A percentile compares a stretch with the other conserved stretches of the same genome.
These are phyloP conservation scores for Sesia apiformis DNA, from an alignment of 2,888 invertebrate genomes.

Conservation along the genomic window DNA sequence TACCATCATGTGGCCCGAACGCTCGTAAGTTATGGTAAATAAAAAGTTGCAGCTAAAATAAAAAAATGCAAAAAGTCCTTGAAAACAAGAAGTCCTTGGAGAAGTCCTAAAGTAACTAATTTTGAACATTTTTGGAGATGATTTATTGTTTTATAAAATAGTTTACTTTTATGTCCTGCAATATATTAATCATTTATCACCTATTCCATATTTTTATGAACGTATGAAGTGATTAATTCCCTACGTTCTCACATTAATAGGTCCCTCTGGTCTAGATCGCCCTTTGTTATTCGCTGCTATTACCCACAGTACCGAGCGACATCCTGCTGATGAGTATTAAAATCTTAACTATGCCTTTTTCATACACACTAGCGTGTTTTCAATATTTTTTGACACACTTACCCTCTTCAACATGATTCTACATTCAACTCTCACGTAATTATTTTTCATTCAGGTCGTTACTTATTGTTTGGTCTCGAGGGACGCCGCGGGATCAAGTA, in stretches of 20 bases:
- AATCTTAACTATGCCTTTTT: slow-evolving; percentile 8
- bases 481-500: slow-evolving; percentile 53
- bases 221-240: slow-evolving; percentile 25
- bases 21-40: too few species aligned
- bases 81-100: too few species aligned
- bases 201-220: neutral
- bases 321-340: too few species aligned
- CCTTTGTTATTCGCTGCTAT: slow-evolving; percentile 7
- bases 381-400: slow-evolving; percentile 17
- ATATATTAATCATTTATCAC: neutral
- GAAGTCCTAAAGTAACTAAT: too few species aligned
- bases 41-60: too few species aligned
- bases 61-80: too few species aligned
- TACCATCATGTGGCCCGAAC: too few species aligned
- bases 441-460: slow-evolving; percentile 67
- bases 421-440: slow-evolving; percentile 34
- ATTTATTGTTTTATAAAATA: too few species aligned
- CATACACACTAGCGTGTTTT: slow-evolving; percentile 13
- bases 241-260: slow-evolving; percentile 40
- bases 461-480: slow-evolving; percentile 47
- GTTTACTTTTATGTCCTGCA: too few species aligned
- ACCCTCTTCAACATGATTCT: slow-evolving; percentile 13
- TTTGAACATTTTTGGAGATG: too few species aligned
- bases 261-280: slow-evolving; percentile 36
- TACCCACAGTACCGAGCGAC: slow-evolving; percentile 3